These are phyloP conservation scores for Ficedula albicollis DNA, from an alignment of 2,797 vertebrate genomes.

Conservation along the genomic window DNA sequence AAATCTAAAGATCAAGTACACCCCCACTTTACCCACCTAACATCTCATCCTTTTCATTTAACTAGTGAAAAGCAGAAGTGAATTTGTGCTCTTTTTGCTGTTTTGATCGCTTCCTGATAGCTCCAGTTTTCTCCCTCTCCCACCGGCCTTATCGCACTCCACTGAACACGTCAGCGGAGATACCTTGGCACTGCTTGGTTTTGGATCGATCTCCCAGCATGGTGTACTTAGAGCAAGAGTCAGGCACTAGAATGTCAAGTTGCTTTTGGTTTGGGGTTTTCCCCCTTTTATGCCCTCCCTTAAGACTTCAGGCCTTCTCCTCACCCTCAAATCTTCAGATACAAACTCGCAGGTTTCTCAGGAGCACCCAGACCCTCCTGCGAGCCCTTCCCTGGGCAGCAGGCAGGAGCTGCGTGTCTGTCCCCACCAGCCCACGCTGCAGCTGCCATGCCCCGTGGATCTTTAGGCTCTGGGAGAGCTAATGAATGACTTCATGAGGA, in stretches of 20 bases:
- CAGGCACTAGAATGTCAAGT: fast-evolving
- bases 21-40: neutral
- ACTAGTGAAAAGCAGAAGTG: neutral
- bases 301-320: neutral
- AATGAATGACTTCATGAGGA: neutral
- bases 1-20: neutral
- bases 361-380: neutral
- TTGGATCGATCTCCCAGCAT: neutral
- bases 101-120: neutral
- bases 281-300: neutral
- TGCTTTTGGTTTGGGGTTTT: neutral
- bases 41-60: neutral
- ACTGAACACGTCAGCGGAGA: neutral
- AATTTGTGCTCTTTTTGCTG: neutral
- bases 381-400: fast-evolving
- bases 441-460: fast-evolving
- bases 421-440: fast-evolving
- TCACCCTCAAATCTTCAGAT: neutral
- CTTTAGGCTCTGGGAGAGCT: neutral
- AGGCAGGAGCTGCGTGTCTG: neutral
- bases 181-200: neutral
- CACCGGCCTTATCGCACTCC: neutral
- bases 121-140: neutral
- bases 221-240: fast-evolving
- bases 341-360: neutral